phyloP scores from a whole-genome alignment of 2,797 vertebrate species.

The Macroramphosus scolopax region DNA sequence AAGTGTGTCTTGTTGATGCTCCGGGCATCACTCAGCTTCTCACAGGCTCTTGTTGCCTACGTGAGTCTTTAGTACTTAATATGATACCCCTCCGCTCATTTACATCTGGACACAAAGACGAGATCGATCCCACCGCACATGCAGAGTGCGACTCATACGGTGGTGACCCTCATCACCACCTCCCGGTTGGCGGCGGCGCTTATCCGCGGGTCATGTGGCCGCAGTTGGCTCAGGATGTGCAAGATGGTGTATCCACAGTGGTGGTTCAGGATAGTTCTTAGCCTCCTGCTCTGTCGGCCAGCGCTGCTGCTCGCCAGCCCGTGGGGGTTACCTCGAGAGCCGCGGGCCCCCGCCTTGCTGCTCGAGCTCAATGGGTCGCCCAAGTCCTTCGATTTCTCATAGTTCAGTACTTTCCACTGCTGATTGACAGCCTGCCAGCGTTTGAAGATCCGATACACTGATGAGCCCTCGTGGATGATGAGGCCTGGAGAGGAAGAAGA shows the following conservation, averaged over 20 bases:
- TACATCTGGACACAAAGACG: slow-evolving; percentile 17
- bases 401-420: slow-evolving; percentile 95
- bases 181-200: slow-evolving; percentile 84
- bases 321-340: slow-evolving; percentile 82
- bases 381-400: slow-evolving; percentile 91
- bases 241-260: slow-evolving; percentile 94
- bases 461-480: slow-evolving; percentile 92
- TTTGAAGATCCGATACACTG: slow-evolving; percentile 93
- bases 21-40: slow-evolving; percentile 42
- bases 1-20: slow-evolving; percentile 51
- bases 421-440: slow-evolving; percentile 95
- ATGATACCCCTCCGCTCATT: slow-evolving; percentile 19
- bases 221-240: slow-evolving; percentile 90
- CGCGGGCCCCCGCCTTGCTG: slow-evolving; percentile 81
- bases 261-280: slow-evolving; percentile 94
- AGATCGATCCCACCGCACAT: not conserved
- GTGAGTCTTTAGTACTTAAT: slow-evolving; percentile 22
- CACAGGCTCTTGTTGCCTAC: slow-evolving; percentile 16
- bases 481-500: slow-evolving; percentile 74
- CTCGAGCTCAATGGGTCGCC: slow-evolving; percentile 85
- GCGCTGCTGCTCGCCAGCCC: slow-evolving; percentile 76
- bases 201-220: slow-evolving; percentile 86
- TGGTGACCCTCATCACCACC: slow-evolving; percentile 95
- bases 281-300: slow-evolving; percentile 81
- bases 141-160: slow-evolving; percentile 78